Conservation (phyloP, 2,797 vertebrate genomes). For the Clarias fuscus region DNA sequence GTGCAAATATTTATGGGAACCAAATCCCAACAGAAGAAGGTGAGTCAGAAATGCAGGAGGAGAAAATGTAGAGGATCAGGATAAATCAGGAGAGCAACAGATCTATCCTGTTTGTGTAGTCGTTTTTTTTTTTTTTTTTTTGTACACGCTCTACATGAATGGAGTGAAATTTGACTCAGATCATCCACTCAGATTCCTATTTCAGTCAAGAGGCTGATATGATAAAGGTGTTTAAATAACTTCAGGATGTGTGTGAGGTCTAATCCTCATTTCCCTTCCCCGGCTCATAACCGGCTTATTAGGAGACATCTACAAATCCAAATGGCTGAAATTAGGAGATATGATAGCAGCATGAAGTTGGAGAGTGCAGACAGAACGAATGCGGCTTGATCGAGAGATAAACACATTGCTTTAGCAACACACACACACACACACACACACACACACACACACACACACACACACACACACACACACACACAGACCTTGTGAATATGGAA, state of each 20-base stretch:
- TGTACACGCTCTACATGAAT: neutral
- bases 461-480: neutral
- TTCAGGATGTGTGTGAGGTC: neutral
- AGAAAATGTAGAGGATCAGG: neutral
- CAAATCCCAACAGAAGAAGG: neutral
- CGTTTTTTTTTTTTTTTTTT: neutral
- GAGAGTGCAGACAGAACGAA: neutral
- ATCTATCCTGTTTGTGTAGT: neutral
- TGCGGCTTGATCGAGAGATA: slow-evolving; percentile 6
- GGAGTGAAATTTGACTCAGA: neutral
- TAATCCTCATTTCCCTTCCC: neutral
- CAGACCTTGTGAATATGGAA: neutral
- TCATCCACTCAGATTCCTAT: neutral
- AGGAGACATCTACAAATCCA: neutral
- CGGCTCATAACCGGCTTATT: neutral
- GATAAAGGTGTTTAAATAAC: neutral
- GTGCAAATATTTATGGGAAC: neutral
- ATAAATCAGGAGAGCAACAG: neutral
- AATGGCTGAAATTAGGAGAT: neutral
- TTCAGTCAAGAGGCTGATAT: too few species aligned
- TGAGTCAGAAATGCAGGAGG: neutral
- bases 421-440: neutral
- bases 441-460: slow-evolving; percentile 5
- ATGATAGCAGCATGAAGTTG: neutral
- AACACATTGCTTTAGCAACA: neutral